Percentiles rank a stretch among this genome's conserved stretches.
phyloP scores from a whole-genome alignment of 2,797 vertebrate species.

The Strix occidentalis region DNA sequence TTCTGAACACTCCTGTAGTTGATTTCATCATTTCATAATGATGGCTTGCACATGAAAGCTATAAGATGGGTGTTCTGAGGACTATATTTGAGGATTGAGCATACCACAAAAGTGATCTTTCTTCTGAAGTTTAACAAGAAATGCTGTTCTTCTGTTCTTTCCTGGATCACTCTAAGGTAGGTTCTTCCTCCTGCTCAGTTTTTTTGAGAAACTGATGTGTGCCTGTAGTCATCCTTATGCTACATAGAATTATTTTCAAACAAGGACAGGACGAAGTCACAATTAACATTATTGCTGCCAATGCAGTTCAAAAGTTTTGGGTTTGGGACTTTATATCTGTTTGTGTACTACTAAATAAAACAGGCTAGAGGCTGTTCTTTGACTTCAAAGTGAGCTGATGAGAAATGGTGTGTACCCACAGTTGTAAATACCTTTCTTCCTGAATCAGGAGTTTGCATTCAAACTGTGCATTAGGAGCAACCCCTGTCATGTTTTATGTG shows the following conservation, averaged over 20 bases:
- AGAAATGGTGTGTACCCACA: neutral
- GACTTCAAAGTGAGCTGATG: neutral
- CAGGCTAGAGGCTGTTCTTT: neutral
- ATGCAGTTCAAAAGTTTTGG: neutral
- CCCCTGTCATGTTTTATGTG: neutral
- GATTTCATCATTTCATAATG: neutral
- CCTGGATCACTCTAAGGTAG: neutral
- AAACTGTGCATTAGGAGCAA: neutral
- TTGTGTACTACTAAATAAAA: neutral
- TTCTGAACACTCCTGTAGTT: neutral
- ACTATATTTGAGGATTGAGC: neutral
- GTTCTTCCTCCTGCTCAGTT: neutral
- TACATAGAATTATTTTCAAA: neutral
- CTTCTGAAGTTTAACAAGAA: neutral
- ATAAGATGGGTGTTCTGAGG: neutral
- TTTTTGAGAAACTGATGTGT: neutral
- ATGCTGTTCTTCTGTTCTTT: neutral
- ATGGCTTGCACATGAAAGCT: neutral
- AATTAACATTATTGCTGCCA: neutral
- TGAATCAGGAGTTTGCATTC: neutral
- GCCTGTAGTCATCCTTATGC: neutral
- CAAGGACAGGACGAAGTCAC: neutral
- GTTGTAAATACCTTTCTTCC: neutral
- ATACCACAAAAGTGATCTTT: neutral
- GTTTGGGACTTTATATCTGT: neutral